Evolutionary conservation across 2,113 vertebrate genomes (phyloP).

Genomic region (Arenaria interpres): DNA sequence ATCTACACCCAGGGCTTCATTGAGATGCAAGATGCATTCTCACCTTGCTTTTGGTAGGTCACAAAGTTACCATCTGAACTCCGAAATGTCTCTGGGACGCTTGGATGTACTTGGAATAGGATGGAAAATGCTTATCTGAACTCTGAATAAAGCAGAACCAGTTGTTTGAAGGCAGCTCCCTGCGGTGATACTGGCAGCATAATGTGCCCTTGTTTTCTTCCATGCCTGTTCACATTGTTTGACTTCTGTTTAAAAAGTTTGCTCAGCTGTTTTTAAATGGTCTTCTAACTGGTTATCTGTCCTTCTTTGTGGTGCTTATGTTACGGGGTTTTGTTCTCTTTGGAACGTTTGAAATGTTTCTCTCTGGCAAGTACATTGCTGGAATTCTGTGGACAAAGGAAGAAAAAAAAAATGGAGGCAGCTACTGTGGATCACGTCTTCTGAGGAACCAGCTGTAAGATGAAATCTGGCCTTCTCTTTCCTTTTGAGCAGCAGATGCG

Average conservation of each 20-base stretch:
- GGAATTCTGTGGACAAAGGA: not conserved
- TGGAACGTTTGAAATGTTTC: not conserved
- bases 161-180: not conserved
- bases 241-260: not conserved
- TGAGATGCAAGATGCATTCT: not conserved
- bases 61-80: not conserved
- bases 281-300: not conserved
- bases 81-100: not conserved
- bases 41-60: not conserved
- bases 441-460: not conserved
- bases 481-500: not conserved
- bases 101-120: not conserved
- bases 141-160: not conserved
- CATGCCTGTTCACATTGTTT: not conserved
- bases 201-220: not conserved
- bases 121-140: not conserved
- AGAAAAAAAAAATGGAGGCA: not conserved
- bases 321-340: not conserved
- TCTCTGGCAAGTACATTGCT: not conserved
- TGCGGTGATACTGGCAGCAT: not conserved
- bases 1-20: not conserved
- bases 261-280: not conserved
- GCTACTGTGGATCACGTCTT: not conserved
- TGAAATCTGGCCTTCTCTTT: not conserved
- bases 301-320: not conserved